Conservation (phyloP, 1,140 invertebrate species). For the Brachionus manjavacas region DNA sequence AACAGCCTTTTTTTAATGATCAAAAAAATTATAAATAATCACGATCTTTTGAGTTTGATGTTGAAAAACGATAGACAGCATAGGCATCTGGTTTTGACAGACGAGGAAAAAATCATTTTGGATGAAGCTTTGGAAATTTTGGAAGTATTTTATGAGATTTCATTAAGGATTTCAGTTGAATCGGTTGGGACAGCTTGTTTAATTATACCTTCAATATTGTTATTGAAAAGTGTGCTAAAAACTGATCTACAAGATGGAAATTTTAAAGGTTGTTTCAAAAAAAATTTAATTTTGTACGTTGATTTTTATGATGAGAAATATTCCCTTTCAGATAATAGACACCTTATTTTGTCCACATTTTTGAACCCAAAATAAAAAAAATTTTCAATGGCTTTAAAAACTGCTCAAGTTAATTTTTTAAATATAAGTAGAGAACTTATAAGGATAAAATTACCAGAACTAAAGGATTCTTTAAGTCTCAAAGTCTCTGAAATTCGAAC, state of each 20-base stretch:
- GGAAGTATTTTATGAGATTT: too few species aligned
- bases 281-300: neutral
- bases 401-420: too few species aligned
- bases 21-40: neutral
- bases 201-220: too few species aligned
- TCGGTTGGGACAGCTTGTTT: too few species aligned
- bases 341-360: neutral
- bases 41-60: too few species aligned
- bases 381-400: neutral
- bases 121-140: too few species aligned
- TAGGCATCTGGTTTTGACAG: neutral
- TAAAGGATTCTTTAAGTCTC: neutral
- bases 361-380: neutral
- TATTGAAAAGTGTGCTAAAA: too few species aligned
- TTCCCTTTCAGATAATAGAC: neutral
- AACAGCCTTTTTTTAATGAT: neutral
- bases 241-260: too few species aligned
- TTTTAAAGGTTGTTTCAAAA: too few species aligned
- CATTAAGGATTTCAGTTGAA: too few species aligned
- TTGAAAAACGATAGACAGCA: neutral
- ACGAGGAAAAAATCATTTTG: too few species aligned
- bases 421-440: neutral
- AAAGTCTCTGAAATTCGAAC: neutral
- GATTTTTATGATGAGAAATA: neutral
- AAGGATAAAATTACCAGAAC: too few species aligned